These are phyloP conservation scores for Oreocharis arfaki DNA, from an alignment of 2,113 vertebrate genomes.

Conservation along the genomic window DNA sequence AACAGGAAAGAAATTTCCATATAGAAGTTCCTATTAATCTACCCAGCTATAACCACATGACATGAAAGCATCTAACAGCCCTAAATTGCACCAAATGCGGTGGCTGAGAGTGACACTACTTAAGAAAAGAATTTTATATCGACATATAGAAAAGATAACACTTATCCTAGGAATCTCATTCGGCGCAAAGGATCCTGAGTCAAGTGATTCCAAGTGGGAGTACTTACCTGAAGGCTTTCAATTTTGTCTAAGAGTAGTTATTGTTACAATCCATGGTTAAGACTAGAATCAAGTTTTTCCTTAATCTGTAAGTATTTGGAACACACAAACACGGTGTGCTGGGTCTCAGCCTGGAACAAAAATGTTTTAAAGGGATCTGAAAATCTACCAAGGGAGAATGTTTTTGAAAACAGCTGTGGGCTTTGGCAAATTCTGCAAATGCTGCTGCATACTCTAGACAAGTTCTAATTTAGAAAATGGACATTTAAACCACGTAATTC, in stretches of 20 bases:
- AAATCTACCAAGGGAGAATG: not conserved
- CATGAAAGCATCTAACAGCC: conserved; percentile 62
- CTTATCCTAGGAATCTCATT: not conserved
- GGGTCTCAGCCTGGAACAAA: not conserved
- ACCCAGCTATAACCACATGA: conserved; percentile 73
- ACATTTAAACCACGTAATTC: not conserved
- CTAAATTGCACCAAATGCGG: conserved; percentile 22
- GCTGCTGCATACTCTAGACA: not conserved
- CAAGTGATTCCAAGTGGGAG: not conserved
- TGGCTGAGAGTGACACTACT: conserved; percentile 9
- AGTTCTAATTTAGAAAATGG: not conserved
- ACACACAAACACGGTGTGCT: not conserved
- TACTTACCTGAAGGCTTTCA: not conserved
- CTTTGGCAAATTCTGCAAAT: not conserved
- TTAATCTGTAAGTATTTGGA: not conserved
- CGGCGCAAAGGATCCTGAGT: not conserved
- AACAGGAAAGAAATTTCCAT: conserved; percentile 90
- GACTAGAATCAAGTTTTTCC: not conserved
- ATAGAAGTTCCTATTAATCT: conserved; percentile 87
- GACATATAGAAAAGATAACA: not conserved
- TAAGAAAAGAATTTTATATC: not conserved
- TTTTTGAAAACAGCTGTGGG: not conserved
- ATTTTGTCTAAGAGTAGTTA: not conserved
- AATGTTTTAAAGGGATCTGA: not conserved
- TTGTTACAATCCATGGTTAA: not conserved